phyloP scores from a whole-genome alignment of 2,888 invertebrate genomes.

The Drosophila picticornis region DNA sequence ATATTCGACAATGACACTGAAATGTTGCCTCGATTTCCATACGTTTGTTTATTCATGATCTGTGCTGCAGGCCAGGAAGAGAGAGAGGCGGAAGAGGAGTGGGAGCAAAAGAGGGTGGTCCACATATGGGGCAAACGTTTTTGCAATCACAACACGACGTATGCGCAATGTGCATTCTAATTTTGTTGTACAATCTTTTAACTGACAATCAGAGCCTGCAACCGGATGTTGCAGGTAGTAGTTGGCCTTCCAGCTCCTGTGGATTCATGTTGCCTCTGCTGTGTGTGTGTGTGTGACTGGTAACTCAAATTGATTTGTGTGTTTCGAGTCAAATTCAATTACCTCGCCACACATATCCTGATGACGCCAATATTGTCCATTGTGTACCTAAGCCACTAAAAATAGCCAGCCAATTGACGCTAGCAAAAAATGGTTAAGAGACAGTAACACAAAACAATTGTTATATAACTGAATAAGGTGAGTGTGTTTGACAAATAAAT shows the following conservation, averaged over 20 bases:
- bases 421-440: background rate
- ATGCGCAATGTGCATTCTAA: conserved; percentile 66
- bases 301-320: conserved; percentile 63
- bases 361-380: background rate
- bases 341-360: conserved; percentile 19
- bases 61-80: conserved; percentile 5
- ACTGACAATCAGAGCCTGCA: conserved; percentile 14
- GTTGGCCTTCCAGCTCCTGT: conserved; percentile 25
- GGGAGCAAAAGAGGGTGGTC: background rate
- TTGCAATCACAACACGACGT: conserved; percentile 47
- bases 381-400: conserved; percentile 39
- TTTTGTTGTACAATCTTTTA: conserved; percentile 28
- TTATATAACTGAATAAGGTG: conserved; percentile 10
- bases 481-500: conserved; percentile 1
- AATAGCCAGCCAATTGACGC: conserved; percentile 38
- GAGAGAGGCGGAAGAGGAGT: too few species aligned
- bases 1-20: conserved; percentile 64
- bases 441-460: background rate
- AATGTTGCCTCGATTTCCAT: conserved; percentile 44
- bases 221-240: conserved; percentile 34
- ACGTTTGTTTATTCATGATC: conserved; percentile 62
- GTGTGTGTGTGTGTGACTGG: background rate
- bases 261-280: background rate
- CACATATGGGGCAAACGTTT: conserved; percentile 20
- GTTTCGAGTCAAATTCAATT: conserved; percentile 67